These are phyloP conservation scores for Teinopalpus imperialis DNA, from an alignment of 2,888 invertebrate species.

Conservation along the genomic window DNA sequence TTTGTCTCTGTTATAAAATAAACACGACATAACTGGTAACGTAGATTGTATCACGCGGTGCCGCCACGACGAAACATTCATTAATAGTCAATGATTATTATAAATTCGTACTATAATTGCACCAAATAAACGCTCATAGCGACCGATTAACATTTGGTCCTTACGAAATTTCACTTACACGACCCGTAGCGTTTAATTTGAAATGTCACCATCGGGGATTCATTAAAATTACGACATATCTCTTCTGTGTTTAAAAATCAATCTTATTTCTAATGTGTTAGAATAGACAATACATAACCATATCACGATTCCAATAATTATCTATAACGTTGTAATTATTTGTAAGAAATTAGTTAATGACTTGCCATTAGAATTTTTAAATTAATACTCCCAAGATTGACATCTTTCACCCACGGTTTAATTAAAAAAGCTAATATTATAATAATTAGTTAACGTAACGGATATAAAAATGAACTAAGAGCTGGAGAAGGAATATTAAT, in stretches of 20 bases:
- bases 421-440: conserved; percentile 2
- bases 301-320: neutral
- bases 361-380: conserved; percentile 1
- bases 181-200: neutral
- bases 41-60: conserved; percentile 5
- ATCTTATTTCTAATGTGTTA: neutral
- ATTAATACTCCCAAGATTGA: conserved; percentile 1
- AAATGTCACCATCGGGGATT: neutral
- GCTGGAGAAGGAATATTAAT: too few relatives aligned
- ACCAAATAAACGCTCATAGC: conserved; percentile 9
- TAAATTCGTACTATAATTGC: conserved; percentile 10
- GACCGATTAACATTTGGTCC: conserved; percentile 21
- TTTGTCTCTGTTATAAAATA: conserved; percentile 15
- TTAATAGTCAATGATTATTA: conserved; percentile 13
- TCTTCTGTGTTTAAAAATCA: neutral
- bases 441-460: neutral
- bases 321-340: conserved; percentile 4
- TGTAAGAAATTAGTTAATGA: conserved; percentile 14
- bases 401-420: neutral
- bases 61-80: conserved; percentile 6
- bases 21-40: neutral
- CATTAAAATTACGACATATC: conserved; percentile 2
- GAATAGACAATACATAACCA: neutral
- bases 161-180: conserved; percentile 17
- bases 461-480: too few relatives aligned